phyloP scores from a whole-genome alignment of 2,888 invertebrate genomes.

The Venustoraphidia nigricollis region DNA sequence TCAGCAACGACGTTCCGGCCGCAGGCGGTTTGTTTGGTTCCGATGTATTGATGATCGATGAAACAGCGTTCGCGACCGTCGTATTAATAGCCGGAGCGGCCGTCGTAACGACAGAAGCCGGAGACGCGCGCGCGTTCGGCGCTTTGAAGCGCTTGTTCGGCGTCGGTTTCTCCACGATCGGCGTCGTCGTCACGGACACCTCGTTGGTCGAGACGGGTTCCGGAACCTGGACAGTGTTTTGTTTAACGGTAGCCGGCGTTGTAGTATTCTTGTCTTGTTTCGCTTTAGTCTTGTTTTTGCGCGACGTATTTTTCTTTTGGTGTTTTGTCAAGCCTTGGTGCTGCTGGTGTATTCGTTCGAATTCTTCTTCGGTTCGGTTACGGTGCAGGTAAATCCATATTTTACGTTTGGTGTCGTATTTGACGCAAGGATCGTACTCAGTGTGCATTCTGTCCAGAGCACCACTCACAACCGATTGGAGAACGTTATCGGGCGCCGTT shows the following conservation, averaged over 20 bases:
- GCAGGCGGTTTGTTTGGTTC: constrained; percentile 21
- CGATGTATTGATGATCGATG: constrained; percentile 13
- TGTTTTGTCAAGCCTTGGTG: constrained; percentile 44
- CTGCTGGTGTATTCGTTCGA: constrained; percentile 52
- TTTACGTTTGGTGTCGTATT: constrained; percentile 81
- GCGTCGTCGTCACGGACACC: constrained; percentile 20
- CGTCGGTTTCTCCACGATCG: constrained; percentile 3
- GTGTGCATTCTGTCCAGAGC: constrained; percentile 82
- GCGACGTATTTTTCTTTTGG: constrained; percentile 25
- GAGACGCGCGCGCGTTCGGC: constrained; percentile 8
- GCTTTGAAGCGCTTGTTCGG: constrained; percentile 8
- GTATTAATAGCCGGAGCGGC: constrained; percentile 5
- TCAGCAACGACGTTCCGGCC: constrained; percentile 28
- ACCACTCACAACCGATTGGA: constrained; percentile 75
- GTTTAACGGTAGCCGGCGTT: constrained; percentile 16
- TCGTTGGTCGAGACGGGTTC: constrained; percentile 11
- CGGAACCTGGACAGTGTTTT: constrained; percentile 8
- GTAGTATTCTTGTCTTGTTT: constrained; percentile 32
- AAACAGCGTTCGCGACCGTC: constrained; percentile 6
- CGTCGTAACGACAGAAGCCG: constrained; percentile 7
- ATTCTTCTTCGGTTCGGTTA: constrained; percentile 40
- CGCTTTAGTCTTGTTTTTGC: constrained; percentile 27
- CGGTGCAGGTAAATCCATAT: constrained; percentile 94
- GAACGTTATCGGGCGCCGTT: constrained; percentile 41
- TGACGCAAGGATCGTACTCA: constrained; percentile 84